Base-by-base conservation (phyloP, 2,888 invertebrate genomes). In the Platycheirus albimanus region DNA sequence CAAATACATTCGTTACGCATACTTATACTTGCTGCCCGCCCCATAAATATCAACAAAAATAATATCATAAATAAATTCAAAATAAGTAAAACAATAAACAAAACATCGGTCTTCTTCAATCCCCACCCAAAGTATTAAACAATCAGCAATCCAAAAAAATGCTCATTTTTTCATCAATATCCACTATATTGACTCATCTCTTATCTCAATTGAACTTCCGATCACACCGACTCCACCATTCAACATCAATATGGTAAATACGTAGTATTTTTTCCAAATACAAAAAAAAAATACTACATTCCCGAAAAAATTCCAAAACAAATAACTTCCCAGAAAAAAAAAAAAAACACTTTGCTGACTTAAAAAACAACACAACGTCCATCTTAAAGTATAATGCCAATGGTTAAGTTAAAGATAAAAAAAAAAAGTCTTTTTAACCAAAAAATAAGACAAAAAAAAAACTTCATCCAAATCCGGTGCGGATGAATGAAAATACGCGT, bases 401-500 rank as follows among this genome's bases (percentile, higher is more conserved):
- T 24, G 28, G 58, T 38, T 64, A 45, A 67, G 36, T 61, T 61
- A 7, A 33, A 63, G 20, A 51, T 63, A 63, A 64, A 45, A 71
- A 64, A 49, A 52, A 52, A 61, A 54, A 36, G 19, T 19, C 11
- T 54, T 8, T 36, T 54, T 19, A 43, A 47, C 49, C 54, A n/a
- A 72, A 69, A 71, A 64, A 49, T 20, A 45, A 79, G 52, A 11
- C 28, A 43, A 45, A 64, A 64, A 54, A 77, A 75, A 64, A 69
- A 66, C 69, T 67, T 72, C 70, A 75, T 71, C 78, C 80, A 74
- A 79, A 76, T 74, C 72, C 76, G 75, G 78, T 78, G 75, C 78
- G 83, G 78, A 85, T 78, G 84, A 80, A 81, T 78, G 83, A 69
- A 80, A 81, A 80, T 86, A 86, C 87, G 88, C 88, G 88, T 88